These are phyloP conservation scores for Zoanthus gigantus DNA, from an alignment of 92 coral and sea anemone species.

Conservation along the genomic window DNA sequence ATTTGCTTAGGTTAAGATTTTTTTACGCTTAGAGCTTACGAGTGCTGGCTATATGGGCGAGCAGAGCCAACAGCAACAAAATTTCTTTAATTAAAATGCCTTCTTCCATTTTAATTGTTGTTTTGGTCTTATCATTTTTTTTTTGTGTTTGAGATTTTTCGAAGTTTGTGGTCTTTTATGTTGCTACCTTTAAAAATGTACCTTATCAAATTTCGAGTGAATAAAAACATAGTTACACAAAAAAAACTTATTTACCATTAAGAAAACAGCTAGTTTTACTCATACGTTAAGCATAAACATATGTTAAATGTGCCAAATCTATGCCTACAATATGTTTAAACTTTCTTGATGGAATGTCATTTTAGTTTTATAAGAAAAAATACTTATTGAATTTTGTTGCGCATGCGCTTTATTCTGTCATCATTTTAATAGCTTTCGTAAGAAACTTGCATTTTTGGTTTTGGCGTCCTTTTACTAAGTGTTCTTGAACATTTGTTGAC, in stretches of 20 bases:
- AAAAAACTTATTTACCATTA: not conserved
- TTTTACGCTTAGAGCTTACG: not conserved
- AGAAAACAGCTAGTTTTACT: not conserved
- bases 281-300: not conserved
- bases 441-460: not conserved
- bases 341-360: not conserved
- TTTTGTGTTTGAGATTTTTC: too few species aligned
- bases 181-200: too few species aligned
- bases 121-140: not conserved
- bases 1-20: constrained; percentile 47
- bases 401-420: constrained; percentile 11
- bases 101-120: not conserved
- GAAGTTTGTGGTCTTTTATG: too few species aligned
- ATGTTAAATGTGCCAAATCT: not conserved
- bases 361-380: not conserved
- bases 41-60: not conserved
- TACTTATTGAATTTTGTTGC: not conserved
- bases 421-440: not conserved
- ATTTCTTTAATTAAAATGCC: constrained; percentile 16
- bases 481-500: constrained; percentile 9
- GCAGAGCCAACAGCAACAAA: not conserved
- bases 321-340: not conserved
- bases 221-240: not conserved
- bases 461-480: not conserved
- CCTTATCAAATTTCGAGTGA: not conserved